phyloP scores from a whole-genome alignment of 2,797 vertebrate genomes.

The Menidia menidia region DNA sequence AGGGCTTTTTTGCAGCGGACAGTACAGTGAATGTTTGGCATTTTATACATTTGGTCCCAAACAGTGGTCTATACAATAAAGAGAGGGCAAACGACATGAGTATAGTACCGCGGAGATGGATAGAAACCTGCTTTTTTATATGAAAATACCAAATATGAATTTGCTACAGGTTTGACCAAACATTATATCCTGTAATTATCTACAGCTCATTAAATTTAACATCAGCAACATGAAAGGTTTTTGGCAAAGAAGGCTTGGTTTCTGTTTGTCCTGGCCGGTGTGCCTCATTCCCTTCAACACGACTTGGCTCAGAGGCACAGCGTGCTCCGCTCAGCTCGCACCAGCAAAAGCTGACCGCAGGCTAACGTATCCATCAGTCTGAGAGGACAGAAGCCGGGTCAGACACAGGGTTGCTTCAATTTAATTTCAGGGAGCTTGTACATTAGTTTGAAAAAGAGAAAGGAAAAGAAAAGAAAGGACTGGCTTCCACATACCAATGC shows the following conservation, averaged over 20 bases:
- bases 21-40: background rate
- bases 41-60: background rate
- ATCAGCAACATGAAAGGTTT: background rate
- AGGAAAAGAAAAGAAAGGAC: background rate
- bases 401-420: background rate
- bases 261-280: background rate
- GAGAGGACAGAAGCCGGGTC: background rate
- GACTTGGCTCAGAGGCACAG: background rate
- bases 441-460: background rate
- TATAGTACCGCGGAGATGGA: no score
- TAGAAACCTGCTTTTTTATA: background rate
- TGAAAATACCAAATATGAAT: background rate
- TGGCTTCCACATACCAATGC: conserved; percentile 10
- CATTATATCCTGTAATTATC: background rate
- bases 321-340: background rate
- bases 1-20: background rate
- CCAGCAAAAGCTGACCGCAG: background rate
- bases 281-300: background rate
- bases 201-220: background rate
- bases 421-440: background rate
- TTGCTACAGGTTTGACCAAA: background rate
- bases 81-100: background rate
- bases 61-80: no score
- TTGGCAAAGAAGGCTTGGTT: background rate
- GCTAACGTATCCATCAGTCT: background rate